phyloP scores from a whole-genome alignment of 2,888 invertebrate genomes.

The Metalampra italica region DNA sequence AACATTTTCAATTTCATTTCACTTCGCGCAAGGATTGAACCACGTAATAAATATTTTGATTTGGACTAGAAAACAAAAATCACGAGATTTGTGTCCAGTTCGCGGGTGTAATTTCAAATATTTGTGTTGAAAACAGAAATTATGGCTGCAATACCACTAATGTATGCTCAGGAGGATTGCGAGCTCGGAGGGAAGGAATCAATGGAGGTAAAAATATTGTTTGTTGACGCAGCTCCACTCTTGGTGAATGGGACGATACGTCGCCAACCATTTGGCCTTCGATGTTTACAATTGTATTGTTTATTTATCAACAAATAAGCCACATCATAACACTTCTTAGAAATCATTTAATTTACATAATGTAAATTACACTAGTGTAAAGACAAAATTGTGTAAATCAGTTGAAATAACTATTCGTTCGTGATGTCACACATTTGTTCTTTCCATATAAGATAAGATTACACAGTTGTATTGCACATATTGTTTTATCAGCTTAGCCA shows the following conservation, averaged over 20 bases:
- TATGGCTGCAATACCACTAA: constrained; percentile 78
- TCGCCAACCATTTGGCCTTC: constrained; percentile 11
- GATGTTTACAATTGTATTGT: background rate
- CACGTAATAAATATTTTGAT: background rate
- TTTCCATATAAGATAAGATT: constrained; percentile 3
- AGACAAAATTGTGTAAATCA: too few relatives aligned
- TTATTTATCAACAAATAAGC: constrained; percentile 1
- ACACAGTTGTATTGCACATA: background rate
- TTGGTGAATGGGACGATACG: constrained; percentile 10
- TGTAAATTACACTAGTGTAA: too few relatives aligned
- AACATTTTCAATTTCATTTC: constrained; percentile 1
- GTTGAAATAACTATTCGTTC: background rate
- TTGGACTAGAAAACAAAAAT: background rate
- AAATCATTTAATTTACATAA: too few relatives aligned
- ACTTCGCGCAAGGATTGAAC: background rate
- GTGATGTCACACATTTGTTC: background rate
- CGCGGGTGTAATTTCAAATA: background rate
- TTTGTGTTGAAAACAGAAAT: constrained; percentile 14
- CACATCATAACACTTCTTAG: too few relatives aligned
- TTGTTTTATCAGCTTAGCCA: background rate
- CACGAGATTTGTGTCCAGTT: background rate
- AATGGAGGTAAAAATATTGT: constrained; percentile 55
- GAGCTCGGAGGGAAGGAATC: constrained; percentile 82
- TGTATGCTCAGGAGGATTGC: constrained; percentile 81
- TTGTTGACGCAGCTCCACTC: background rate